Conservation (phyloP, 2,797 vertebrate genomes). For the Anguilla marmorata region DNA sequence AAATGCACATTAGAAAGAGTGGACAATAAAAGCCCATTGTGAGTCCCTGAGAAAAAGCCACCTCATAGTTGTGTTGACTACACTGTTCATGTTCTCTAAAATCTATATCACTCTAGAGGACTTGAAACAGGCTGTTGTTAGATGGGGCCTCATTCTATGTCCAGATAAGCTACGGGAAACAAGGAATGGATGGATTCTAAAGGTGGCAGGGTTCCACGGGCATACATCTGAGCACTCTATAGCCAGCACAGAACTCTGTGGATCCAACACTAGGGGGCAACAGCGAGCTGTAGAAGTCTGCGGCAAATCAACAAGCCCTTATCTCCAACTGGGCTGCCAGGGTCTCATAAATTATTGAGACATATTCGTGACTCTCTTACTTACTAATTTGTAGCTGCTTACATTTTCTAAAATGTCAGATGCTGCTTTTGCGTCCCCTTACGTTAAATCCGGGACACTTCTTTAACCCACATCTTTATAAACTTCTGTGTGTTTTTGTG, state of each 20-base stretch:
- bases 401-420: slow-evolving; percentile 53
- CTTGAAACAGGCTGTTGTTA: background rate
- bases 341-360: slow-evolving; percentile 49
- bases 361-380: slow-evolving; percentile 44
- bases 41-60: background rate
- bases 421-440: slow-evolving; percentile 36
- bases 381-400: slow-evolving; percentile 52
- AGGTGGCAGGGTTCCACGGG: background rate
- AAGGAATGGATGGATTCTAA: background rate
- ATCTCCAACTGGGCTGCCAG: slow-evolving; percentile 23
- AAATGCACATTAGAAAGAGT: background rate
- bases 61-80: background rate
- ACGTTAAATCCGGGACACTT: slow-evolving; percentile 25
- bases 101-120: background rate
- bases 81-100: background rate
- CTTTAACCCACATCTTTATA: slow-evolving; percentile 33
- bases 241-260: background rate
- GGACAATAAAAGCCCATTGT: background rate
- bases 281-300: slow-evolving; percentile 50
- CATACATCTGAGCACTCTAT: background rate
- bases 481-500: background rate
- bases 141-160: background rate
- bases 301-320: slow-evolving; percentile 17
- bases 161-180: background rate
- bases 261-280: slow-evolving; percentile 68